phyloP scores from a whole-genome alignment of 2,113 vertebrate genomes.

The Aptenodytes forsteri region DNA sequence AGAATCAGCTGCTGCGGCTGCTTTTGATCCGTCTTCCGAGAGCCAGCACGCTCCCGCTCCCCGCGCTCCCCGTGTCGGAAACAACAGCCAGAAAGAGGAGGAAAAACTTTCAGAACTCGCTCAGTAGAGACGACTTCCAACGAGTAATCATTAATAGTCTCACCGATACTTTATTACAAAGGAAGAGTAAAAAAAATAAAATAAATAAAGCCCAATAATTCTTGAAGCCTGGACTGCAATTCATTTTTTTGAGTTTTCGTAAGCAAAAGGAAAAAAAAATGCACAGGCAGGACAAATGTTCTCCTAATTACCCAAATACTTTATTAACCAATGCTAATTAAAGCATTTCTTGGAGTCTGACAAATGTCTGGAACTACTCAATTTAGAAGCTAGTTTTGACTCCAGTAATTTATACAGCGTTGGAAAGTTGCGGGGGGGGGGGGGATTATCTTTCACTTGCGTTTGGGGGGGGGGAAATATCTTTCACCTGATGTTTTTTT shows the following conservation, averaged over 20 bases:
- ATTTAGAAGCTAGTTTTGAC: conserved; percentile 74
- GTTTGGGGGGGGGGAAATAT: conserved; percentile 38
- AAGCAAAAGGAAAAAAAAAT: conserved; percentile 50
- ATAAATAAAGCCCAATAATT: not conserved
- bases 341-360: conserved; percentile 75
- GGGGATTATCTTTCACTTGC: conserved; percentile 46
- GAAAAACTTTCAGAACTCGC: not conserved
- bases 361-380: conserved; percentile 76
- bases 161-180: not conserved
- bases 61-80: not conserved
- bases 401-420: conserved; percentile 64
- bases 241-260: conserved; percentile 42
- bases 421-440: conserved; percentile 49
- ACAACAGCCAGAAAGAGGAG: not conserved
- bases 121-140: not conserved
- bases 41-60: not conserved
- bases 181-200: not conserved
- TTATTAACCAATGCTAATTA: conserved; percentile 78
- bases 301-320: conserved; percentile 75
- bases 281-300: conserved; percentile 62
- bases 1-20: not conserved
- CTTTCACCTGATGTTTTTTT: conserved; percentile 53
- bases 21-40: conserved; percentile 1
- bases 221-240: conserved; percentile 29
- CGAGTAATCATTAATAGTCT: not conserved